Percentiles rank a stretch among this genome's conserved stretches.
Conservation (phyloP, 2,113 vertebrate species). For the Marcusenius ussheri region DNA sequence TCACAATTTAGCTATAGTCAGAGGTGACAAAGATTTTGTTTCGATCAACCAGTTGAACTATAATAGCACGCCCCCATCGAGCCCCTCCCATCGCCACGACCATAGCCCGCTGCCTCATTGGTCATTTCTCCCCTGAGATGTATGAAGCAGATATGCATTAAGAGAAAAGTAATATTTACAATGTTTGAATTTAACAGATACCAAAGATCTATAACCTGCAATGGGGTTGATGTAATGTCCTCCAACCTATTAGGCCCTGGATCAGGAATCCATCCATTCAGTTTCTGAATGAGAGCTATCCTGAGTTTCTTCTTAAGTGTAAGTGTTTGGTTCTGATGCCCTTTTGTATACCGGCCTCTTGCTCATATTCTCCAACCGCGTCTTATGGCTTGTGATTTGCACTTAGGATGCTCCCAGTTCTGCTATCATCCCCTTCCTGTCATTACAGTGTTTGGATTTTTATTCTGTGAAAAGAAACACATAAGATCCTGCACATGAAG, state of each 20-base stretch:
- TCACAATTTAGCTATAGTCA: neutral
- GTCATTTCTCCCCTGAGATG: neutral
- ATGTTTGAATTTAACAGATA: neutral
- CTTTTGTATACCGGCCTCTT: neutral
- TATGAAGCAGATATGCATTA: neutral
- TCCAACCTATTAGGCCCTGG: neutral
- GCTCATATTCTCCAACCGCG: neutral
- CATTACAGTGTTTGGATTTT: neutral
- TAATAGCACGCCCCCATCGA: neutral
- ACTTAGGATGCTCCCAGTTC: neutral
- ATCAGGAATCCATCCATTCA: neutral
- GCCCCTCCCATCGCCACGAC: neutral
- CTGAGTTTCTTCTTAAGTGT: neutral
- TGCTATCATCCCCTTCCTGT: neutral
- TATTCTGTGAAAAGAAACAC: neutral
- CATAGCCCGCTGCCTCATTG: neutral
- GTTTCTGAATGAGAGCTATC: neutral
- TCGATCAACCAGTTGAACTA: neutral
- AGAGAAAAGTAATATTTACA: neutral
- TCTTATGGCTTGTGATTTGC: neutral
- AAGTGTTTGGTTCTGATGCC: neutral
- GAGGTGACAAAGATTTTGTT: neutral
- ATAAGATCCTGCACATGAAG: neutral
- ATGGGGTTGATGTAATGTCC: neutral
- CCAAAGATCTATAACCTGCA: neutral